phyloP scores from a whole-genome alignment of 2,888 invertebrate genomes.

The Atethmia centrago region DNA sequence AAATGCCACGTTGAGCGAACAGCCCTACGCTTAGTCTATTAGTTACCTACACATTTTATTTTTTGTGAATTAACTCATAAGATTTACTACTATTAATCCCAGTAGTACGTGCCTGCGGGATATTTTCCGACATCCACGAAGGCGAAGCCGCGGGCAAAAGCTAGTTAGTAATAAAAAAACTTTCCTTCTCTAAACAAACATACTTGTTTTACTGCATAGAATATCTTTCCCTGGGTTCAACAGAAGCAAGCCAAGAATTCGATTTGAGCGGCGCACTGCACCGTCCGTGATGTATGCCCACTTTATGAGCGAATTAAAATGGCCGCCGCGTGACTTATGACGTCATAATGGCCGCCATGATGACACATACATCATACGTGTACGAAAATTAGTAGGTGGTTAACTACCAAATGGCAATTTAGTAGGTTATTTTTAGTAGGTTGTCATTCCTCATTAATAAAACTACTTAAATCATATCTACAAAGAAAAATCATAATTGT shows the following conservation, averaged over 20 bases:
- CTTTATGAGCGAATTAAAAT: conserved; percentile 82
- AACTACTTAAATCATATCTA: neutral
- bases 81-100: too few species aligned
- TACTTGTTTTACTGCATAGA: conserved; percentile 32
- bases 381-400: conserved; percentile 37
- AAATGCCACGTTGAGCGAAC: too few species aligned
- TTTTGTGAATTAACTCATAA: too few species aligned
- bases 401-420: conserved; percentile 22
- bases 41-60: too few species aligned
- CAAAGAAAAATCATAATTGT: neutral
- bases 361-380: conserved; percentile 53
- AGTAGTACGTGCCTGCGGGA: too few species aligned
- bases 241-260: conserved; percentile 73
- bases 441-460: neutral
- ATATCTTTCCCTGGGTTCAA: conserved; percentile 24
- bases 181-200: neutral
- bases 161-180: neutral
- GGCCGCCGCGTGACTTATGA: conserved; percentile 77
- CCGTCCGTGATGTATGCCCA: conserved; percentile 76
- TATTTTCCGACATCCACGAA: too few species aligned
- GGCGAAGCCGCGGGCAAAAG: too few species aligned
- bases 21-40: too few species aligned
- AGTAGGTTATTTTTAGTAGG: neutral
- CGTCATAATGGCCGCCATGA: conserved; percentile 71
- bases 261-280: conserved; percentile 72